Percentiles rank a stretch among this genome's conserved stretches.
These are phyloP conservation scores for Microcebus ravelobensis DNA, from an alignment of 2,113 vertebrate genomes.

Conservation along the genomic window DNA sequence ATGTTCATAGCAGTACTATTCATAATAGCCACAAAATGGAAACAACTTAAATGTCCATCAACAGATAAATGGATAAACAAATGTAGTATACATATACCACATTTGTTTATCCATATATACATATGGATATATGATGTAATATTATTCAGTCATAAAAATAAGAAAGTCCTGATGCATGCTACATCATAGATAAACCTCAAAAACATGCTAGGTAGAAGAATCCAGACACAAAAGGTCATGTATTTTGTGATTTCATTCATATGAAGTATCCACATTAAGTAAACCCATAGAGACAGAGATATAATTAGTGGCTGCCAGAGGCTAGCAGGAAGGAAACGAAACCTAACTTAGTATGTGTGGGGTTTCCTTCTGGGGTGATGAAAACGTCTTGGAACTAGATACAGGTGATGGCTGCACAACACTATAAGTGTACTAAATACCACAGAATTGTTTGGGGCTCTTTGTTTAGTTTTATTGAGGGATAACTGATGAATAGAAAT, in stretches of 20 bases:
- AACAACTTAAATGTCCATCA: constrained; percentile 10
- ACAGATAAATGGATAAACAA: neutral
- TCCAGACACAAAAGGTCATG: neutral
- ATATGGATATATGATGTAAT: neutral
- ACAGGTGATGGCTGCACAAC: neutral
- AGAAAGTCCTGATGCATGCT: neutral
- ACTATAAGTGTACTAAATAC: neutral
- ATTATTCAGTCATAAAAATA: constrained; percentile 32
- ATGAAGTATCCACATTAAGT: neutral
- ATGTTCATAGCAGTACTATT: neutral
- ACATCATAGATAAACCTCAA: constrained; percentile 3
- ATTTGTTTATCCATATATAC: too few species aligned
- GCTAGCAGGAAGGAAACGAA: neutral
- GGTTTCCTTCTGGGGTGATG: neutral
- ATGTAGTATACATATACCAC: neutral
- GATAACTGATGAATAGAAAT: neutral
- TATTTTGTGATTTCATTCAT: neutral
- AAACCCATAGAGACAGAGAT: neutral
- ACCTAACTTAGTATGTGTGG: neutral
- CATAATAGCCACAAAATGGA: neutral
- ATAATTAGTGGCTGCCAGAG: neutral
- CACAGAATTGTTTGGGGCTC: neutral
- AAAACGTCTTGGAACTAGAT: neutral
- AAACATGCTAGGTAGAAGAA: neutral
- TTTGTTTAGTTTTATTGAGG: neutral